Evolutionary conservation across 2,113 vertebrate genomes (phyloP).

Genomic region (Tragelaphus scriptus): DNA sequence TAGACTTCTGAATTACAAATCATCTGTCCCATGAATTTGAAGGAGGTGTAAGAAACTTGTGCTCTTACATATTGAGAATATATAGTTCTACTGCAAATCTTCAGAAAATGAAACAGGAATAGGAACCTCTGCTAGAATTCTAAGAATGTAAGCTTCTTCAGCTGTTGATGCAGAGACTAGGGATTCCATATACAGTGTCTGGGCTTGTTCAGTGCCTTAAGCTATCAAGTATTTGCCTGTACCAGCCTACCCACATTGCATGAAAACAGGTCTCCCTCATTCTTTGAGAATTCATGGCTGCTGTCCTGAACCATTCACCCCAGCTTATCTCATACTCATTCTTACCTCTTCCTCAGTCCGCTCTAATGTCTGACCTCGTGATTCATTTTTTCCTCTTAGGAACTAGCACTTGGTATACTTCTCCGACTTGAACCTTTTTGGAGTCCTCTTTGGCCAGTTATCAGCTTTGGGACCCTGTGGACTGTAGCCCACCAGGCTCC

Average conservation of each 20-base stretch:
- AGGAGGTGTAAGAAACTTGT: neutral
- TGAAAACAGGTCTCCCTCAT: slow-evolving; percentile 59
- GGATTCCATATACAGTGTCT: slow-evolving; percentile 36
- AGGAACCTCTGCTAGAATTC: slow-evolving; percentile 39
- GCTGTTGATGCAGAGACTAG: slow-evolving; percentile 27
- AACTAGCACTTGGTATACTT: slow-evolving; percentile 17
- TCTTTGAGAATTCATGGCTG: slow-evolving; percentile 62
- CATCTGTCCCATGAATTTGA: neutral
- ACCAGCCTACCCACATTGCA: slow-evolving; percentile 53
- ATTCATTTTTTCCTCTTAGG: slow-evolving; percentile 53
- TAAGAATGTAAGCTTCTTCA: slow-evolving; percentile 37
- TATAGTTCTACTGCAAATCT: slow-evolving; percentile 20
- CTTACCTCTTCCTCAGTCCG: slow-evolving; percentile 31
- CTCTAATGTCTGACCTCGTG: slow-evolving; percentile 45
- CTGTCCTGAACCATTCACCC: slow-evolving; percentile 57
- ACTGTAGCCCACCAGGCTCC: neutral
- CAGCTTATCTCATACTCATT: slow-evolving; percentile 58
- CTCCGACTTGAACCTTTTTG: slow-evolving; percentile 4
- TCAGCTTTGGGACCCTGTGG: neutral
- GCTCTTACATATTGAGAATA: neutral
- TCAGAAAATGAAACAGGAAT: slow-evolving; percentile 29
- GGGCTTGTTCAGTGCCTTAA: slow-evolving; percentile 57
- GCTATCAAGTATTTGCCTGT: slow-evolving; percentile 66
- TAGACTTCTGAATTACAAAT: slow-evolving; percentile 32
- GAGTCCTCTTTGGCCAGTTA: neutral